Conservation (phyloP, 2,113 vertebrate genomes). For the Meriones unguiculatus region DNA sequence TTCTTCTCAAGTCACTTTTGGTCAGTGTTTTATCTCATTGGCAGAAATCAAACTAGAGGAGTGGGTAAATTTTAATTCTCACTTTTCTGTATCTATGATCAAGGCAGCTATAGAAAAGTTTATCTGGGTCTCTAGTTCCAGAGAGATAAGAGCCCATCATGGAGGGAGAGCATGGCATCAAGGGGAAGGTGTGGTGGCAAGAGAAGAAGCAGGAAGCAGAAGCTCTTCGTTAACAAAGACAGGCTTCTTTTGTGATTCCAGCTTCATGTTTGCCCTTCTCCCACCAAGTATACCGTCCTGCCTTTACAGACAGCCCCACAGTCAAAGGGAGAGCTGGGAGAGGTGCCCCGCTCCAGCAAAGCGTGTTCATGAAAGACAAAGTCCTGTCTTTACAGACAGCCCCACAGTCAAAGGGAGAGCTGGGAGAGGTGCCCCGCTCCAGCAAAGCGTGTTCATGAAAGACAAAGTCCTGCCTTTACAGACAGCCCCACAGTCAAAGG, state of each 20-base stretch:
- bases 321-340: neutral
- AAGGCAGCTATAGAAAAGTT: neutral
- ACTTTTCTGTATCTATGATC: neutral
- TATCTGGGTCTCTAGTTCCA: neutral
- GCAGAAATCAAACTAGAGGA: neutral
- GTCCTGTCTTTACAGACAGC: neutral
- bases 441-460: neutral
- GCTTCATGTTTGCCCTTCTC: neutral
- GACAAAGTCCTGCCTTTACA: neutral
- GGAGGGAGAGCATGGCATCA: neutral
- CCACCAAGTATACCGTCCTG: neutral
- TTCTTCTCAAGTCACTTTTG: neutral
- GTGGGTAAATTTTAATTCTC: neutral
- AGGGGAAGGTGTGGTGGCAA: neutral
- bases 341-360: neutral
- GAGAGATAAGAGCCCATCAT: too few species aligned
- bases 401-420: neutral
- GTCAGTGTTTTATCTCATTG: neutral
- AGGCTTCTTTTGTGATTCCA: neutral
- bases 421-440: neutral
- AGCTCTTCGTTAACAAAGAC: neutral
- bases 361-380: neutral
- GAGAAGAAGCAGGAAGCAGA: neutral
- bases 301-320: neutral
- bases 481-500: neutral